These are phyloP conservation scores for Helicoverpa zea DNA, from an alignment of 1,140 invertebrate species.

Conservation along the genomic window DNA sequence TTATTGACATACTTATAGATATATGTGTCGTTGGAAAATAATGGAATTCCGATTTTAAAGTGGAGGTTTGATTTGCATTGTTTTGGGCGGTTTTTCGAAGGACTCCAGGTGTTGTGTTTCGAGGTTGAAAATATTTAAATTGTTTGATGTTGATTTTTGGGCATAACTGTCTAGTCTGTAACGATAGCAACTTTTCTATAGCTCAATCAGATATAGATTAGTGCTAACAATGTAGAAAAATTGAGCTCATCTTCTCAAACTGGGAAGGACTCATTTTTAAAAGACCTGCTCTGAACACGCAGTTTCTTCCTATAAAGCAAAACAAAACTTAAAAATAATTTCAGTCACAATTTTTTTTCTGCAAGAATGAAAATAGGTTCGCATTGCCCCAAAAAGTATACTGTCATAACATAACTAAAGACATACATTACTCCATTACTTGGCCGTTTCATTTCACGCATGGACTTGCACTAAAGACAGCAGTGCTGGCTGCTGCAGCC, in stretches of 20 bases:
- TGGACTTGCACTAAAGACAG: slow-evolving; percentile 60
- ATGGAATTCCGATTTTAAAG: slow-evolving; percentile 36
- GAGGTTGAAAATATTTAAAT: too few relatives aligned
- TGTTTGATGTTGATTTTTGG: background rate
- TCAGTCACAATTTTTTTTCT: too few relatives aligned
- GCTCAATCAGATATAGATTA: too few relatives aligned
- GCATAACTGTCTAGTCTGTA: background rate
- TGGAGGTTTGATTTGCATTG: slow-evolving; percentile 44
- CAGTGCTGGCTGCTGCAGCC: background rate
- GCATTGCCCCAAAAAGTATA: background rate
- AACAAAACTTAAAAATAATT: too few relatives aligned
- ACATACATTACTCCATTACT: slow-evolving; percentile 39
- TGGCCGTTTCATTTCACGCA: slow-evolving; percentile 65
- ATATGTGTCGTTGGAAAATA: slow-evolving; percentile 20
- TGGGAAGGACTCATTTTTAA: too few relatives aligned
- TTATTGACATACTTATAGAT: slow-evolving; percentile 56
- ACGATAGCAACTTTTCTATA: background rate
- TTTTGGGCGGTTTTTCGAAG: slow-evolving; percentile 16
- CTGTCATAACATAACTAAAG: too few relatives aligned
- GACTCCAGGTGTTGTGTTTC: slow-evolving; percentile 14
- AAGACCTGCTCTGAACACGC: too few relatives aligned
- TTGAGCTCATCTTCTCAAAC: too few relatives aligned
- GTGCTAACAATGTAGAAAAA: too few relatives aligned
- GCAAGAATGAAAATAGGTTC: too few relatives aligned
- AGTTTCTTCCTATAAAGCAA: too few relatives aligned